phyloP scores from a whole-genome alignment of 1,140 invertebrate species.

The Anastrepha obliqua region DNA sequence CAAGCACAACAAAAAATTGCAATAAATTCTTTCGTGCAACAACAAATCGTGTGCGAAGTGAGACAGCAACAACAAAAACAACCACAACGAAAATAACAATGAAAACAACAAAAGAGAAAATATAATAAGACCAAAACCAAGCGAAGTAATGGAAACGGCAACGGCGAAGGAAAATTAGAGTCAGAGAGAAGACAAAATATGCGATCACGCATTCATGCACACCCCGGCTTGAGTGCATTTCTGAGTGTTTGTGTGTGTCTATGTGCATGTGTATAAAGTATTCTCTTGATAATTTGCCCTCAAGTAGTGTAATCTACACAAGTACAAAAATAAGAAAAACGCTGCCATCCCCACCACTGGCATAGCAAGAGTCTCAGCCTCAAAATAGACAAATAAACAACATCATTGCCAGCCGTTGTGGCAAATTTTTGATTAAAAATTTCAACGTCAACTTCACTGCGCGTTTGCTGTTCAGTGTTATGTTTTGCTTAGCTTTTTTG shows the following conservation, averaged over 20 bases:
- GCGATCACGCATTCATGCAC: not conserved
- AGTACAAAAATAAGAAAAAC: not conserved
- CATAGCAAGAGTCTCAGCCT: not conserved
- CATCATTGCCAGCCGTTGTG: not conserved
- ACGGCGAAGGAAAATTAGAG: not conserved
- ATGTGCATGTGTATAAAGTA: not conserved
- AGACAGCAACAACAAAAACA: constrained; percentile 25
- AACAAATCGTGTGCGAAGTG: constrained; percentile 56
- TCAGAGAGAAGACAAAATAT: not conserved
- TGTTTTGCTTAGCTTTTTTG: not conserved
- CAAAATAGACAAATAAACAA: not conserved
- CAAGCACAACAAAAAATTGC: constrained; percentile 67
- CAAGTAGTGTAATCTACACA: not conserved
- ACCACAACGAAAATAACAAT: constrained; percentile 7
- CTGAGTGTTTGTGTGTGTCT: not conserved
- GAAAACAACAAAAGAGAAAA: constrained; percentile 32
- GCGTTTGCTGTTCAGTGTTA: not conserved
- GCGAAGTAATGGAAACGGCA: constrained; percentile 5
- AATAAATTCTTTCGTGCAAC: constrained; percentile 73
- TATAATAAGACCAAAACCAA: constrained; percentile 12
- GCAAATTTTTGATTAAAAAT: constrained; percentile 4
- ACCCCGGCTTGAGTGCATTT: not conserved
- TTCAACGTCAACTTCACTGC: not conserved
- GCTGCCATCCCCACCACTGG: not conserved
- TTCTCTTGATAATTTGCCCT: not conserved